Percentiles rank a stretch among this genome's conserved stretches.
Conservation (phyloP, 2,113 vertebrate species). For the Engraulis encrasicolus region DNA sequence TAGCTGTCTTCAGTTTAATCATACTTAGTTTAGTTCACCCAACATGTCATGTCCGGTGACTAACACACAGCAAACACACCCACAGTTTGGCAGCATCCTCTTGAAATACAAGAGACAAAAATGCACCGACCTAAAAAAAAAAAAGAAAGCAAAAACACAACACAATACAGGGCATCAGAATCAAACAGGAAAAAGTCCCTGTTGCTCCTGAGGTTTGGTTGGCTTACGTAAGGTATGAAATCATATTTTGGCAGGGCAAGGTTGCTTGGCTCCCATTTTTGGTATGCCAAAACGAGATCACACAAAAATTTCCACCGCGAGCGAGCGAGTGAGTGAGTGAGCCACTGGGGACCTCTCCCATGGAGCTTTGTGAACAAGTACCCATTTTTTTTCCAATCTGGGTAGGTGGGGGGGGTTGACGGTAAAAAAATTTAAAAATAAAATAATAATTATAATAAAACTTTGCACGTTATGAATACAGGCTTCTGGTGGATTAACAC, state of each 20-base stretch:
- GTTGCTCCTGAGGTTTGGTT: constrained; percentile 47
- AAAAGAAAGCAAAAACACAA: background rate
- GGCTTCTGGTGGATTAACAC: constrained; percentile 24
- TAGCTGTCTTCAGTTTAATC: background rate
- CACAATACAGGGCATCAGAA: background rate
- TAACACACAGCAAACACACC: constrained; percentile 8
- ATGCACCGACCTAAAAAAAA: constrained; percentile 43
- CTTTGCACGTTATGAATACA: background rate
- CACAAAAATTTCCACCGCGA: constrained; percentile 61
- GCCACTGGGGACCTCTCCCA: constrained; percentile 50
- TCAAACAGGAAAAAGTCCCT: constrained; percentile 48
- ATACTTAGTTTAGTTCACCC: constrained; percentile 4
- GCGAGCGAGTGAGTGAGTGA: no score
- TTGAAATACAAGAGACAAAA: constrained; percentile 34
- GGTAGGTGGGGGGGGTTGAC: no score
- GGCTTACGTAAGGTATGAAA: constrained; percentile 67
- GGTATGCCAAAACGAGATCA: constrained; percentile 60
- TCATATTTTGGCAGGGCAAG: constrained; percentile 69
- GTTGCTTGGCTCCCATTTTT: constrained; percentile 54
- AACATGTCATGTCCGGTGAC: background rate
- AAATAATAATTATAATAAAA: background rate
- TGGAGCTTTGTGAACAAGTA: constrained; percentile 5
- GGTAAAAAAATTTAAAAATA: background rate
- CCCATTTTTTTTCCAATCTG: background rate
- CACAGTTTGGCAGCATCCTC: background rate